A percentile compares a stretch with the other conserved stretches of the same genome.
Conservation (phyloP, 2,113 vertebrate genomes). For the Callorhinus ursinus region DNA sequence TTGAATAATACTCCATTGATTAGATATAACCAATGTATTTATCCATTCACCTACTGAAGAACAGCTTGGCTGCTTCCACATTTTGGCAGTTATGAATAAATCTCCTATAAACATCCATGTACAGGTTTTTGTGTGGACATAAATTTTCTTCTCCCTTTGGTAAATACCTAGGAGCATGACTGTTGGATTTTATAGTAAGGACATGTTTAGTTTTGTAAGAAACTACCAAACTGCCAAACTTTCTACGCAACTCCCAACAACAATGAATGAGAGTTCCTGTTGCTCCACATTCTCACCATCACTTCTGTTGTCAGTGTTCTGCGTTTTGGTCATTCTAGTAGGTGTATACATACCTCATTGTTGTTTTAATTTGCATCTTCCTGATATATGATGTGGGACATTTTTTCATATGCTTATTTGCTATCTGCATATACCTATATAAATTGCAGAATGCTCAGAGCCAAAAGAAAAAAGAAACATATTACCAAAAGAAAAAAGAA, state of each 20-base stretch:
- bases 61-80: not conserved
- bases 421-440: not conserved
- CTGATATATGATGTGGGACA: not conserved
- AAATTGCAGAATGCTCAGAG: not conserved
- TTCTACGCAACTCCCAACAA: too few relatives aligned
- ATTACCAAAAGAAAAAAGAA: not conserved
- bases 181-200: not conserved
- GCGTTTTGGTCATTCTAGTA: too few relatives aligned
- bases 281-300: too few relatives aligned
- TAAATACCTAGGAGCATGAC: not conserved
- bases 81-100: not conserved
- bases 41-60: not conserved
- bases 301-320: too few relatives aligned
- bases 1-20: not conserved
- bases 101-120: not conserved
- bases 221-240: too few relatives aligned
- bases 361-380: too few relatives aligned
- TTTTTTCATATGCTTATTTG: not conserved
- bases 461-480: not conserved
- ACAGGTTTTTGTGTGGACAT: not conserved
- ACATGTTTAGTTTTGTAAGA: not conserved
- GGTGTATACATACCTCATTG: too few relatives aligned
- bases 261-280: too few relatives aligned
- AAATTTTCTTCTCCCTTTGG: not conserved
- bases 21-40: not conserved